phyloP scores from a whole-genome alignment of 2,113 vertebrate genomes.

The Lepus timidus region DNA sequence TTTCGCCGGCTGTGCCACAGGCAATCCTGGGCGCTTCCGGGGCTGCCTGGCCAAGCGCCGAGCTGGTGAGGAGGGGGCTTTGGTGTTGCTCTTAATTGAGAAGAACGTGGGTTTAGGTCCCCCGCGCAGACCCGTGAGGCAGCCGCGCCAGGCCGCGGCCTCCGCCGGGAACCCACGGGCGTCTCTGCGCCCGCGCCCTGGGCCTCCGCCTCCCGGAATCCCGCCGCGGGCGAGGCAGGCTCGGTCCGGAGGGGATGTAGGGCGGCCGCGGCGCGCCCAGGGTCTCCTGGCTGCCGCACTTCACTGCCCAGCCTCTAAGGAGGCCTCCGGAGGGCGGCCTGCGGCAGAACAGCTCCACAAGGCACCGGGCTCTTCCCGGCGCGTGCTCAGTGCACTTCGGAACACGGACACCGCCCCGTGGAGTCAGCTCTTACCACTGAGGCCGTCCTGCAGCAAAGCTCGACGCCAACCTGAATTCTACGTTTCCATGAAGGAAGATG shows the following conservation, averaged over 20 bases:
- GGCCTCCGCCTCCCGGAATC: too few species aligned
- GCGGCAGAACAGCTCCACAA: conserved; percentile 76
- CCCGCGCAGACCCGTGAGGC: too few species aligned
- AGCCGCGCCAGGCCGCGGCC: too few species aligned
- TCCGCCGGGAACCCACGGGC: too few species aligned
- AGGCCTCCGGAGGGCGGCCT: conserved; percentile 87
- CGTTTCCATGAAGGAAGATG: background rate
- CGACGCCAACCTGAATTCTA: background rate
- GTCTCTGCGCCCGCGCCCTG: too few species aligned
- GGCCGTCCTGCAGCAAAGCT: background rate
- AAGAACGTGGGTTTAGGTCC: too few species aligned
- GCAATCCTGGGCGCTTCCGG: too few species aligned
- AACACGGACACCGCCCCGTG: conserved; percentile 3
- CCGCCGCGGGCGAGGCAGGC: too few species aligned
- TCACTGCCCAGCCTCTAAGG: conserved; percentile 91
- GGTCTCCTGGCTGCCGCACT: conserved; percentile 90
- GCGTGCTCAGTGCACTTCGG: background rate
- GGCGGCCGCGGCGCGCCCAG: conserved; percentile 87
- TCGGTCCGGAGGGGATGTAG: conserved; percentile 80
- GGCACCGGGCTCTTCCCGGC: conserved; percentile 27
- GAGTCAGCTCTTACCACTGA: conserved; percentile 42
- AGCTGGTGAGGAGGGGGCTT: too few species aligned
- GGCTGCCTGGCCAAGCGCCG: too few species aligned
- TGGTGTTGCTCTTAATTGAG: too few species aligned
- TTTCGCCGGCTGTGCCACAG: too few species aligned